phyloP scores from a whole-genome alignment of 2,797 vertebrate genomes.

The Paramormyrops hopkinsi region DNA sequence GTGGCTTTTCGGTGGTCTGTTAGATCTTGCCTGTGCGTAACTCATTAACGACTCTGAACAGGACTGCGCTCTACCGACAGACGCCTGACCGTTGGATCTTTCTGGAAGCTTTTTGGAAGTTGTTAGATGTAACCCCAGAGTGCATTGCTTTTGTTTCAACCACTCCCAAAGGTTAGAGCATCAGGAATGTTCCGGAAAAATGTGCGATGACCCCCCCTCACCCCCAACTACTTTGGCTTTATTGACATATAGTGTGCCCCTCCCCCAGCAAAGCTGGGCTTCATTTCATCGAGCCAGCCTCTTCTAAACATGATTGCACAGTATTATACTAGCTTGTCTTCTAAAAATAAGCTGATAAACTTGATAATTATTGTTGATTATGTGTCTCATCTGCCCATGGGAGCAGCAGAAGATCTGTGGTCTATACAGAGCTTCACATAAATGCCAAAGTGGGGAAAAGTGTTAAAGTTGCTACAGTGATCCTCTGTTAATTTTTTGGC shows the following conservation, averaged over 20 bases:
- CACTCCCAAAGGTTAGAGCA: background rate
- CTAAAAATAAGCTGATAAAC: background rate
- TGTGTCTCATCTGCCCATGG: background rate
- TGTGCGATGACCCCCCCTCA: background rate
- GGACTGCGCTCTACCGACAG: background rate
- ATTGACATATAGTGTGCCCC: background rate
- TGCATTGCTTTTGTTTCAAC: background rate
- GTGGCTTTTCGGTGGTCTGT: constrained; percentile 10
- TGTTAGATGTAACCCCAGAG: background rate
- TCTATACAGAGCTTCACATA: background rate
- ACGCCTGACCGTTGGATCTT: background rate
- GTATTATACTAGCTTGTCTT: background rate
- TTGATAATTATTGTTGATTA: background rate
- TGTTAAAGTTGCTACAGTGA: background rate
- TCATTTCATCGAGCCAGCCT: background rate
- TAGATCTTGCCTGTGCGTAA: constrained; percentile 33
- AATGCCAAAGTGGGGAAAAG: background rate
- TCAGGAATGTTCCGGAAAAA: background rate
- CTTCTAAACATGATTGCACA: background rate
- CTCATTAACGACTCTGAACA: constrained; percentile 33
- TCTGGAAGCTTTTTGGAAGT: background rate
- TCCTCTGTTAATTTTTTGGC: background rate
- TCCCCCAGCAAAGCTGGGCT: background rate
- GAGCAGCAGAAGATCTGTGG: background rate
- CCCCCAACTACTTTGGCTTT: background rate